Base-by-base conservation (phyloP, 2,888 invertebrate genomes). In the Artemia sinica region DNA sequence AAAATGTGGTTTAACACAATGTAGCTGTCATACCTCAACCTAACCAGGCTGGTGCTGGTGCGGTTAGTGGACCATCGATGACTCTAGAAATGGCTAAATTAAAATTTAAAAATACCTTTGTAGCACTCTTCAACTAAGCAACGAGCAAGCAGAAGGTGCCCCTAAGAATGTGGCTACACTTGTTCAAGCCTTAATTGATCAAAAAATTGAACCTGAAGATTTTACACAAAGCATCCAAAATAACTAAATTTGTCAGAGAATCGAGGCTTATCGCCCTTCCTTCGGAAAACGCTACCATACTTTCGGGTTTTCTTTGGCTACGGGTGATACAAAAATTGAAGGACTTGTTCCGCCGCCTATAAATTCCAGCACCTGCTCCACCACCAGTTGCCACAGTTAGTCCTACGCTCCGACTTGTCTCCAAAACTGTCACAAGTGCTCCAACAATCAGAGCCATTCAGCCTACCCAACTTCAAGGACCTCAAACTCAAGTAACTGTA, bases 81-180 rank as follows among this genome's bases (percentile, higher is more conserved):
- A 76, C 78, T 58, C 77, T 78, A 11, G 89, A 89, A 78, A 91
- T 91, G 82, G 91, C 91, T 80, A 93, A 93, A 84, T 92, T 92
- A 81, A 96, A 96, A 82, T 96, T 96, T 82, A 88, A 94, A 76
- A 96, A 94, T 81, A 96, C 96, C 81, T 84, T 96, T 78, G 91
- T 94, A 72, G 96, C 96, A 79, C 84, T 96, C 74, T 84, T 96
- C 77, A 93, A 78, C 81, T 96, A 77, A 95, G 95, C 72, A 91
- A 91, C 80, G 88, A 91, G 79, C 95, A 96, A 80, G 92, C 94
- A 71, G 88, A 87, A 77, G 84, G 90, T 67, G 95, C 95, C 69
- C 93, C 95, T 78, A 84, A 85, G 74, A 94, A 90, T 81, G 95
- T 95, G 70, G 84, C 91, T 74, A 90, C 88, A 74, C 85, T 96